A percentile compares a stretch with the other conserved stretches of the same genome.
phyloP scores from a whole-genome alignment of 2,888 invertebrate species.

The Congeria kusceri region DNA sequence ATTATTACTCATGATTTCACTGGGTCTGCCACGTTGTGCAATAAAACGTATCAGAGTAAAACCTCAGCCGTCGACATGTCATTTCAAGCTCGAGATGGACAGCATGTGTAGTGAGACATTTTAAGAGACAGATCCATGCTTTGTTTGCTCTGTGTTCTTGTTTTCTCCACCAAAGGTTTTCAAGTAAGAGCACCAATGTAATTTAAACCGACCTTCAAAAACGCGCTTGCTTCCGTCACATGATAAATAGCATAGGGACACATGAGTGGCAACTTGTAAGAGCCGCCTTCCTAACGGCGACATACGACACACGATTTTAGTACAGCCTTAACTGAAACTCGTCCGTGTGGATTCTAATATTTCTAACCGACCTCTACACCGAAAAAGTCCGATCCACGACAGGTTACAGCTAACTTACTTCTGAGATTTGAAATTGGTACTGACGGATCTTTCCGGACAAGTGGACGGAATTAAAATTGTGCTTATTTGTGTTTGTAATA shows the following conservation, averaged over 20 bases:
- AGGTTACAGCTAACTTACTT: too few species aligned
- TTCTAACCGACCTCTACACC: constrained; percentile 48
- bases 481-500: too few species aligned
- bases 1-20: constrained; percentile 25
- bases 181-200: constrained; percentile 39
- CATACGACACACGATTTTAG: constrained; percentile 28
- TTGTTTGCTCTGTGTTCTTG: too few species aligned
- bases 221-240: constrained; percentile 31
- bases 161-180: constrained; percentile 7
- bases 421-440: too few species aligned
- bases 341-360: constrained; percentile 41
- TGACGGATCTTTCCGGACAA: too few species aligned
- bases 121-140: constrained; percentile 48
- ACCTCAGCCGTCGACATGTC: constrained; percentile 31
- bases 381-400: constrained; percentile 28
- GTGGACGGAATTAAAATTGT: too few species aligned
- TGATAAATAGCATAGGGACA: constrained; percentile 19
- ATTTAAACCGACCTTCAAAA: constrained; percentile 32
- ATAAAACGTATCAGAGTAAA: constrained; percentile 26
- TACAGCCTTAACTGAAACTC: constrained; percentile 27
- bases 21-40: constrained; percentile 13
- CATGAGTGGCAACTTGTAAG: constrained; percentile 47
- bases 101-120: constrained; percentile 30
- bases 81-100: constrained; percentile 26
- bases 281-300: constrained; percentile 40